Evolutionary conservation across 2,888 invertebrate species (phyloP).

Genomic region (Neoscelio sp.): DNA sequence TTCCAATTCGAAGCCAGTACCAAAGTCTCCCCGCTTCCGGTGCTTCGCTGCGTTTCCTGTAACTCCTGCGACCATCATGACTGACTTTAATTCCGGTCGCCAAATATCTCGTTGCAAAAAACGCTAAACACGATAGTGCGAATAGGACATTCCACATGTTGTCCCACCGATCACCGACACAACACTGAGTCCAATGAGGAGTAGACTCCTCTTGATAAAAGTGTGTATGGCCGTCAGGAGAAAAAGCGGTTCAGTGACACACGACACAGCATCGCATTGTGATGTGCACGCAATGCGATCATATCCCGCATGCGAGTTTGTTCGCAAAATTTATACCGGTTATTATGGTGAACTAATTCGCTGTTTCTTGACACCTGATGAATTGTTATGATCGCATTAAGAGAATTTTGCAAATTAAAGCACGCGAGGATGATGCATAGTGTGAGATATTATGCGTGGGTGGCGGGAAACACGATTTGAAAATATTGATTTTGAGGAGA

Average conservation of each 20-base stretch:
- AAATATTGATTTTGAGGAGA: no score
- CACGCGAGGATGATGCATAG: neutral
- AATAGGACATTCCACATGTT: constrained; percentile 67
- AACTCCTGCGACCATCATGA: constrained; percentile 4
- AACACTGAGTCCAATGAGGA: constrained; percentile 63
- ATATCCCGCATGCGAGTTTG: constrained; percentile 24
- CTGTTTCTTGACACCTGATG: neutral
- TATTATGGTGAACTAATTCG: constrained; percentile 17
- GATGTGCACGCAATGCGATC: constrained; percentile 38
- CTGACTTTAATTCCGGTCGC: neutral
- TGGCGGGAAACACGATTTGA: no score
- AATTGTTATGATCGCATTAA: constrained; percentile 14
- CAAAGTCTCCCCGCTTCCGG: constrained; percentile 28
- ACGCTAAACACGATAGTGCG: constrained; percentile 21
- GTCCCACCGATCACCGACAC: constrained; percentile 62
- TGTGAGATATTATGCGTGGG: no score
- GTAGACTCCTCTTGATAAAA: constrained; percentile 37
- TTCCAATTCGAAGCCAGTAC: neutral
- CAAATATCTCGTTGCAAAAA: neutral
- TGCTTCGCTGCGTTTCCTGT: neutral
- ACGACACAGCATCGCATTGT: constrained; percentile 36
- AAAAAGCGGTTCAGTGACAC: constrained; percentile 61
- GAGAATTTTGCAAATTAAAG: constrained; percentile 8
- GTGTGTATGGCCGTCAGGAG: constrained; percentile 25
- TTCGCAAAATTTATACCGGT: neutral